Evolutionary conservation across 2,888 invertebrate genomes (phyloP).

Genomic region (Graphium colonna): DNA sequence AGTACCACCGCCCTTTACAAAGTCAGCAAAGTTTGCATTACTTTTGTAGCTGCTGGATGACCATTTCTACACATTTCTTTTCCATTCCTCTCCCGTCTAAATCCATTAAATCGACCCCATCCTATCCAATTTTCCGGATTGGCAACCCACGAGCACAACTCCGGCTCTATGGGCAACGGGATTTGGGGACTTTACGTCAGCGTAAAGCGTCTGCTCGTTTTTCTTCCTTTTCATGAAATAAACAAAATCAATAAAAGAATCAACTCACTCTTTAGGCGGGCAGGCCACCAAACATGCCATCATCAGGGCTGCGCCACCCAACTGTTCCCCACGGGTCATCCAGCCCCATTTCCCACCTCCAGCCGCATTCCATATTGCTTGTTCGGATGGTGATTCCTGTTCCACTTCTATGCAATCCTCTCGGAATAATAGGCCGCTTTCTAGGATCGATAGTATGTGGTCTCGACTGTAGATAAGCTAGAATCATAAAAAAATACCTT

Average conservation of each 20-base stretch:
- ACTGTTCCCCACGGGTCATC: slow-evolving; percentile 56
- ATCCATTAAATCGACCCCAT: no score
- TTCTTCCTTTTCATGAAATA: no score
- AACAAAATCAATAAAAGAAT: neutral
- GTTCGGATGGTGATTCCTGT: slow-evolving; percentile 51
- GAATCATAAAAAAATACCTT: slow-evolving; percentile 22
- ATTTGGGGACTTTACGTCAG: no score
- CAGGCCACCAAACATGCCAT: slow-evolving; percentile 37
- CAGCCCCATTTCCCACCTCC: slow-evolving; percentile 49
- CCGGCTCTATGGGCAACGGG: no score
- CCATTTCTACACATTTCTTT: no score
- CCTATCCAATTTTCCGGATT: no score
- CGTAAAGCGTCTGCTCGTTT: no score
- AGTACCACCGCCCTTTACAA: no score
- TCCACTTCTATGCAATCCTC: slow-evolving; percentile 68
- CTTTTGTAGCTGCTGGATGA: no score
- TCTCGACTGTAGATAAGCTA: slow-evolving; percentile 56
- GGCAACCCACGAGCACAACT: no score
- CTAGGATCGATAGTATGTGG: slow-evolving; percentile 58
- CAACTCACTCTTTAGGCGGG: slow-evolving; percentile 51
- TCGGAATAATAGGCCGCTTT: slow-evolving; percentile 65
- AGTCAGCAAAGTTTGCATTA: no score
- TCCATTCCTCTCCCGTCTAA: no score
- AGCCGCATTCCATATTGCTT: slow-evolving; percentile 45
- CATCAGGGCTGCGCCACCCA: slow-evolving; percentile 30